Conservation (phyloP, 2,888 invertebrate genomes). For the Lasioglossum pauxillum region DNA sequence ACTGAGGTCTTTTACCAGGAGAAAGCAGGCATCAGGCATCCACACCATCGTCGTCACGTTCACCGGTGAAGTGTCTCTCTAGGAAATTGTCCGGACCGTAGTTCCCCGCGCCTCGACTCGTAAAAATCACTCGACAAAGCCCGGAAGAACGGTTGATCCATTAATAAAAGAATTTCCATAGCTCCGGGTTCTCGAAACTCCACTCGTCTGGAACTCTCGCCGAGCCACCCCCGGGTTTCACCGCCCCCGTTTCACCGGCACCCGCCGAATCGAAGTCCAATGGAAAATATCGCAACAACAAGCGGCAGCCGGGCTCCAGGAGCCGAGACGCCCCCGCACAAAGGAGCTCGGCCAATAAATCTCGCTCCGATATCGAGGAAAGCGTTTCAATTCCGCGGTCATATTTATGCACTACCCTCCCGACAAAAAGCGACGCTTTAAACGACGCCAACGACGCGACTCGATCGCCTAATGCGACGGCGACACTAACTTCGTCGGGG, state of each 20-base stretch:
- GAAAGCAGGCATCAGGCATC: background rate
- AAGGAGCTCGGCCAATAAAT: constrained; percentile 48
- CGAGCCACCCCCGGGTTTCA: background rate
- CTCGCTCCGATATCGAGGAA: constrained; percentile 32
- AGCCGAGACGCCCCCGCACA: constrained; percentile 10
- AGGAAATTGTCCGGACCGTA: background rate
- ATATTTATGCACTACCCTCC: constrained; percentile 34
- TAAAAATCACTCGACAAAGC: constrained; percentile 6
- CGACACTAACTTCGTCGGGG: background rate
- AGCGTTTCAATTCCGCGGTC: constrained; percentile 39
- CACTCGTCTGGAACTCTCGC: constrained; percentile 6
- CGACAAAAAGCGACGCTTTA: constrained; percentile 23
- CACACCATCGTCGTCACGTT: background rate
- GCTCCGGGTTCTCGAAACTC: background rate
- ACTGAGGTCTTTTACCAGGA: background rate
- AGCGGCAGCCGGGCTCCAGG: constrained; percentile 8
- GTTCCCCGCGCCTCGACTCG: background rate
- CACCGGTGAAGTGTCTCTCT: background rate
- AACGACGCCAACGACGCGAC: constrained; percentile 13
- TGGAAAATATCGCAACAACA: constrained; percentile 33
- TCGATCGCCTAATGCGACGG: constrained; percentile 19
- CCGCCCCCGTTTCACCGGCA: background rate
- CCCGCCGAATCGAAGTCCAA: background rate
- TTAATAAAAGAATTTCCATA: constrained; percentile 38
- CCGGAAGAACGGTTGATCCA: constrained; percentile 19